phyloP scores from a whole-genome alignment of 2,797 vertebrate species.

The Chelonia mydas region DNA sequence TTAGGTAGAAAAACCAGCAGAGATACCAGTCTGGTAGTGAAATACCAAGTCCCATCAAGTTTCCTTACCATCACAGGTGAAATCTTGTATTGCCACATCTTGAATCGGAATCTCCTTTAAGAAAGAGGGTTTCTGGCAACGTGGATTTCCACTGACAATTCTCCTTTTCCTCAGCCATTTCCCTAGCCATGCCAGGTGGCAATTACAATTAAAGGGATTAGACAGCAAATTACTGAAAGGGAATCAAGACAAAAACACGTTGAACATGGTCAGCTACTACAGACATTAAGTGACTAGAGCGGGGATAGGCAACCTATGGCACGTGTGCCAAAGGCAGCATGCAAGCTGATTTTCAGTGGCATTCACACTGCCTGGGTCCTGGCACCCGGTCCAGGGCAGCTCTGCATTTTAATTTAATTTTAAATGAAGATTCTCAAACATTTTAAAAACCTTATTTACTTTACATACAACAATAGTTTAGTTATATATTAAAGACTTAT shows the following conservation, averaged over 20 bases:
- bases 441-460: no score
- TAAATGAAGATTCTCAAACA: no score
- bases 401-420: no score
- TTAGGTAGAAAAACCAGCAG: neutral
- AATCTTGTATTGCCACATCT: constrained; percentile 95
- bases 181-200: constrained; percentile 96
- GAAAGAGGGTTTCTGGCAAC: constrained; percentile 96
- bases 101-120: constrained; percentile 99
- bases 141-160: constrained; percentile 96
- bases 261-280: neutral
- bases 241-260: constrained; percentile 40
- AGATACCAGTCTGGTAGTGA: neutral
- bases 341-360: no score
- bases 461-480: no score
- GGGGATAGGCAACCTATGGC: no score
- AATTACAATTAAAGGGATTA: constrained; percentile 98
- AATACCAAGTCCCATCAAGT: neutral
- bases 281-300: neutral
- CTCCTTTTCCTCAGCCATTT: constrained; percentile 96
- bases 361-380: no score
- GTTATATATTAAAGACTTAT: no score
- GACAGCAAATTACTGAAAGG: constrained; percentile 93
- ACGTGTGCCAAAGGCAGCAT: no score
- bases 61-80: constrained; percentile 93
- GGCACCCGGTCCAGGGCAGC: no score